These are phyloP conservation scores for Pantala flavescens DNA, from an alignment of 1,140 invertebrate genomes.

Conservation along the genomic window DNA sequence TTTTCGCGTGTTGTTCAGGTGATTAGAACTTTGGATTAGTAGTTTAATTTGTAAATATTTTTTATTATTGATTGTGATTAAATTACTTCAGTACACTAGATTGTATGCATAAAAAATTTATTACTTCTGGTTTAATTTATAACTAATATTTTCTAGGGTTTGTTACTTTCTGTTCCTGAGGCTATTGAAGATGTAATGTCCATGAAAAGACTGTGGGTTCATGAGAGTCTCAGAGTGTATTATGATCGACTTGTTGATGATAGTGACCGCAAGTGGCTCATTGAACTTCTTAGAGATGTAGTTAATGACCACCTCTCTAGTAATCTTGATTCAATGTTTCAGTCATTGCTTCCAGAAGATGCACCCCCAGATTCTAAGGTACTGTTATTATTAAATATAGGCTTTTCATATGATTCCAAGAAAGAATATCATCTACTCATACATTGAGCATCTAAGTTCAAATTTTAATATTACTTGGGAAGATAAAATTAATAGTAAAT, in stretches of 20 bases:
- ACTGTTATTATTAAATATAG: too few relatives aligned
- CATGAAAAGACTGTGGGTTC: conserved; percentile 89
- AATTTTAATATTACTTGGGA: too few relatives aligned
- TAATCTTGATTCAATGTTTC: conserved; percentile 44
- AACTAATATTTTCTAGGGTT: conserved; percentile 50
- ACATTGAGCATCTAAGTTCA: too few relatives aligned
- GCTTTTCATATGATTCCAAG: too few relatives aligned
- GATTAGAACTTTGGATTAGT: conserved; percentile 12
- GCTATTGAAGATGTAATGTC: conserved; percentile 75
- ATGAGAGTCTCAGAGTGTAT: conserved; percentile 88
- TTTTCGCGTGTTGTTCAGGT: conserved; percentile 86
- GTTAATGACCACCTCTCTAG: conserved; percentile 37
- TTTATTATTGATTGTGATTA: not conserved
- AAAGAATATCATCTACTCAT: too few relatives aligned
- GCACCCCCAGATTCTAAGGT: not conserved
- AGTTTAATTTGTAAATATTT: conserved; percentile 11
- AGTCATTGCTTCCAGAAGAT: conserved; percentile 36
- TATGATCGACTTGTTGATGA: conserved; percentile 85
- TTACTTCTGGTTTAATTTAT: not conserved
- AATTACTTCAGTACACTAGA: not conserved
- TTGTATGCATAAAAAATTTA: conserved; percentile 11
- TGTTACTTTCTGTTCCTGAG: conserved; percentile 84
- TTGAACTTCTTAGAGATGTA: conserved; percentile 40
- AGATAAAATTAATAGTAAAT: too few relatives aligned
- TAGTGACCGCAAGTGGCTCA: conserved; percentile 70